phyloP scores from a whole-genome alignment of 2,113 vertebrate genomes.

The Macrotis lagotis region DNA sequence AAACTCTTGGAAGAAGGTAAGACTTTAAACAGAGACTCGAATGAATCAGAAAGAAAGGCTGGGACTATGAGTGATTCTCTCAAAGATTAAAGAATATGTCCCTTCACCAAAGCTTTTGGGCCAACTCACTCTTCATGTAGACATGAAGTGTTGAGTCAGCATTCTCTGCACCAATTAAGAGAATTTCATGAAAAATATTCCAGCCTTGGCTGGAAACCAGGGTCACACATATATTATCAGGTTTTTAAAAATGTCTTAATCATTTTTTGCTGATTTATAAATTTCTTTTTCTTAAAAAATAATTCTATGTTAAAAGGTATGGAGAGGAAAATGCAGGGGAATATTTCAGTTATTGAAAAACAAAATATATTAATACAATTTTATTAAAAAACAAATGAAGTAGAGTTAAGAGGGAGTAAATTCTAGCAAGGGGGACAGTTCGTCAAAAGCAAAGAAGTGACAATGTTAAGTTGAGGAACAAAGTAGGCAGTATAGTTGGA shows the following conservation, averaged over 20 bases:
- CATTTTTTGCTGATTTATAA: not conserved
- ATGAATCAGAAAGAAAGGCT: not conserved
- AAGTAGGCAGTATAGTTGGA: not conserved
- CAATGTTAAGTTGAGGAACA: not conserved
- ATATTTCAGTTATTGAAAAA: not conserved
- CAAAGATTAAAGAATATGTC: not conserved
- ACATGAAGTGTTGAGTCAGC: not conserved
- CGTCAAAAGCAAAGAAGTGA: not conserved
- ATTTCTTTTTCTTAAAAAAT: not conserved
- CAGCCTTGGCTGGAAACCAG: not conserved
- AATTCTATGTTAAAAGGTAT: not conserved
- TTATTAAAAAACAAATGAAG: not conserved
- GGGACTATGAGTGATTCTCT: not conserved
- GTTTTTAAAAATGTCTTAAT: not conserved
- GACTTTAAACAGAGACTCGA: not conserved
- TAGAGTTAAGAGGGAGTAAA: not conserved
- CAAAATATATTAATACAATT: not conserved
- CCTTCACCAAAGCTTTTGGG: not conserved
- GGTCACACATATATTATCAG: not conserved
- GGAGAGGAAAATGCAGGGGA: not conserved
- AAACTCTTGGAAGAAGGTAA: not conserved
- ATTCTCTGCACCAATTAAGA: not conserved
- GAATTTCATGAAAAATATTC: not conserved
- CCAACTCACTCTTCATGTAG: not conserved
- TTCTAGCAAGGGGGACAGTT: not conserved